Percentiles rank a stretch among this genome's conserved stretches.
phyloP scores from a whole-genome alignment of 2,113 vertebrate species.

The Burhinus bistriatus region DNA sequence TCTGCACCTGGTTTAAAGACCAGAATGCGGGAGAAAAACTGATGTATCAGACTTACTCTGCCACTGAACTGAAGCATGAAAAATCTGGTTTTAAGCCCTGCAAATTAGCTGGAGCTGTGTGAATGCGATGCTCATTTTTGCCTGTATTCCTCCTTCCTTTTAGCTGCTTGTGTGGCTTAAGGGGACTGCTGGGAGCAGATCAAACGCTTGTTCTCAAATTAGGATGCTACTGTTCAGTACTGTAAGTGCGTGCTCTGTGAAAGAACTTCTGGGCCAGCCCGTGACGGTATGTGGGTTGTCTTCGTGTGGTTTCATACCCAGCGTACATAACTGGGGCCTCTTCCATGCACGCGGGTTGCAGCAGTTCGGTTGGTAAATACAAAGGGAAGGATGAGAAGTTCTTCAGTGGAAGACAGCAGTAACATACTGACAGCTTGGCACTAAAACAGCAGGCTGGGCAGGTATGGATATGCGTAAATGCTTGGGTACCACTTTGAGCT shows the following conservation, averaged over 20 bases:
- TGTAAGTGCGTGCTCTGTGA: background rate
- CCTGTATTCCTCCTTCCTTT: background rate
- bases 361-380: background rate
- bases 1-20: background rate
- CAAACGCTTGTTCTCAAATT: background rate
- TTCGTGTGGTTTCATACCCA: background rate
- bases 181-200: background rate
- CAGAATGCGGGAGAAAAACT: background rate
- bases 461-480: background rate
- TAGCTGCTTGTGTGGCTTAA: background rate
- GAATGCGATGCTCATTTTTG: background rate
- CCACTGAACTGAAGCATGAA: background rate
- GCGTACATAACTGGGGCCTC: background rate
- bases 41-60: background rate
- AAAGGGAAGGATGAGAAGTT: background rate
- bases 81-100: background rate
- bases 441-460: background rate
- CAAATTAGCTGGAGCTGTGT: background rate
- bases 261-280: background rate
- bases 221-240: background rate
- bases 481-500: background rate
- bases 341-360: accelerated
- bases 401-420: background rate
- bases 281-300: background rate
- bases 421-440: background rate